Evolutionary conservation across 2,113 vertebrate species (phyloP), one percentile per base, ranked within the genome.

Genomic region (Bubo bubo): DNA sequence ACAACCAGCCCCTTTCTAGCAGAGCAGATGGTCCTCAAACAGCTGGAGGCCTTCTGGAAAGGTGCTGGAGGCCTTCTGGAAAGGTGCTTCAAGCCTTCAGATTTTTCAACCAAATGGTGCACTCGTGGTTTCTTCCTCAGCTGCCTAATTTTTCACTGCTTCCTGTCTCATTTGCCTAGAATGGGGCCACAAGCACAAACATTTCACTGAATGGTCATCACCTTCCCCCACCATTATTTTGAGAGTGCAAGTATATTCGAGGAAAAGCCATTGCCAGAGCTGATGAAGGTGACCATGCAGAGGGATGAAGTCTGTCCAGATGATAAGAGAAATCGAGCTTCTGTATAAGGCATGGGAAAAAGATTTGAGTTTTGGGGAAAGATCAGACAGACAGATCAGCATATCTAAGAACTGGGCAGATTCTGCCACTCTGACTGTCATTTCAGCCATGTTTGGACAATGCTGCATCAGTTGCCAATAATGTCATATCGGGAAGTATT

Each of bases 151-250:
- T 17, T 53, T 73, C 2, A 4, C 14, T 53, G 6, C 17, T 83
- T 90, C 30, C 45, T n/a, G 16, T 55, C 22, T 81, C 5, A 4
- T 27, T 30, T 87, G 56, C 28, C 26, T 77, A n/a, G 37, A 77
- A 71, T 0, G 8, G 26, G 14, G 6, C 4, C 12, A 62, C 2
- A 3, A 1, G 4, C n/a, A 10, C 13, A 49, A 49, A 35, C 2
- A 0, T 60, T 60, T 64, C 5, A 2, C 37, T 67, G 55, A 52
- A 30, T 27, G 20, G 8, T 41, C 34, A 24, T 75, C 0, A 0
- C 39, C 41, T 60, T 72, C 23, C 34, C 15, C 67, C 23, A 5
- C 8, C 45, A 6, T 30, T 70, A 39, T 34, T 92, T 73, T 37
- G 24, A 82, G 35, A 80, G 27, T 32, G 23, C 7, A n/a, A 4